Conservation (phyloP, 2,888 invertebrate genomes). For the Yponomeuta evonymella region DNA sequence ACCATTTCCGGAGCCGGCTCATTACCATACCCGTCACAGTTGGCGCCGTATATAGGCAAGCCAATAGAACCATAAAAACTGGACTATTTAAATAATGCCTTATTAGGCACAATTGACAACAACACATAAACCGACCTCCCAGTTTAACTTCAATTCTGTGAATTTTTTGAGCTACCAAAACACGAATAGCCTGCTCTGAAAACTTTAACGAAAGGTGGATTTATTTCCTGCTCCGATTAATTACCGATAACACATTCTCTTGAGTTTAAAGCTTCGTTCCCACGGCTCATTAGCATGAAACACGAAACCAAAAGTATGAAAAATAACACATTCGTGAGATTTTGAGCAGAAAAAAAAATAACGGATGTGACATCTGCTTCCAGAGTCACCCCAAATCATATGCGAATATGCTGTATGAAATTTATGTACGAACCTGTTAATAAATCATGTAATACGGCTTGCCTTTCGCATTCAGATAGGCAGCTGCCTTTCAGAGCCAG, state of each 20-base stretch:
- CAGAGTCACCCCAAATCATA: slow-evolving; percentile 28
- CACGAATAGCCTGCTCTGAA: not conserved
- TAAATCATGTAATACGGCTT: slow-evolving; percentile 39
- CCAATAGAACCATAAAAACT: slow-evolving; percentile 42
- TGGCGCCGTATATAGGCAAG: slow-evolving; percentile 31
- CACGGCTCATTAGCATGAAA: slow-evolving; percentile 1
- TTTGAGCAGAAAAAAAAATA: slow-evolving; percentile 38
- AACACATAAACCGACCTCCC: slow-evolving; percentile 5
- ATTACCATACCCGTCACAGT: slow-evolving; percentile 50
- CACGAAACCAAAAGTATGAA: slow-evolving; percentile 26
- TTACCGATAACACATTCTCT: slow-evolving; percentile 18
- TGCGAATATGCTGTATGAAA: slow-evolving; percentile 25
- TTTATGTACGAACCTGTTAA: slow-evolving; percentile 46
- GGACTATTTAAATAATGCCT: slow-evolving; percentile 39
- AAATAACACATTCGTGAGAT: slow-evolving; percentile 40
- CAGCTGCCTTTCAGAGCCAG: no score
- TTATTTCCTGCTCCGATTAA: slow-evolving; percentile 12
- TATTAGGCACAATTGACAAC: slow-evolving; percentile 32
- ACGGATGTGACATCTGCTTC: slow-evolving; percentile 51
- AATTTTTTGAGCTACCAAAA: not conserved
- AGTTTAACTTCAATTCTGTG: not conserved
- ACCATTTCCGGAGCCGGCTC: slow-evolving; percentile 47
- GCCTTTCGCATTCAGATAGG: slow-evolving; percentile 24
- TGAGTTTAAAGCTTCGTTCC: slow-evolving; percentile 13
- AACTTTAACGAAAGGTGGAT: slow-evolving; percentile 9